Evolutionary conservation across 2,113 vertebrate genomes (phyloP).

Genomic region (Alosa alosa): DNA sequence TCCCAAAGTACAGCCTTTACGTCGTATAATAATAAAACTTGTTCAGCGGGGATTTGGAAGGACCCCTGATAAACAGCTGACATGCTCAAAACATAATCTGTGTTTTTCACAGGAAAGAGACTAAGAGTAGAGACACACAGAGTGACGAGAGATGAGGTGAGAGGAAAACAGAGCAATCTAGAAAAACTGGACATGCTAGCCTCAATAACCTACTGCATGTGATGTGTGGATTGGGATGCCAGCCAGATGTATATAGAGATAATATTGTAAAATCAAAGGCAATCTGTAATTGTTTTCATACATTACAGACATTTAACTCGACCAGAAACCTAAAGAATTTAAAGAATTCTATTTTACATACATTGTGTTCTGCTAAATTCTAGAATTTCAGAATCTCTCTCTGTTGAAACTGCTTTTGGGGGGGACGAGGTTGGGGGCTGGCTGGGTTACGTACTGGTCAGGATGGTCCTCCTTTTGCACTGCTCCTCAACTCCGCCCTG

Average conservation of each 20-base stretch:
- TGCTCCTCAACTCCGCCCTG: conserved; percentile 95
- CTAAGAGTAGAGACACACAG: background rate
- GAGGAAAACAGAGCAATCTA: background rate
- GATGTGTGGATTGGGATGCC: too few relatives aligned
- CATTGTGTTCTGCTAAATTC: too few relatives aligned
- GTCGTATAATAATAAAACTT: conserved; percentile 56
- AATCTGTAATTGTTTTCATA: too few relatives aligned
- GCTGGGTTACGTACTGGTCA: conserved; percentile 78
- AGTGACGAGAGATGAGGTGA: background rate
- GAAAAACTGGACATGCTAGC: too few relatives aligned
- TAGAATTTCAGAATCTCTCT: too few relatives aligned
- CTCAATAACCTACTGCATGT: too few relatives aligned
- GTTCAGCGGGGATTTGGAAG: conserved; percentile 37
- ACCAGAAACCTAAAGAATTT: too few relatives aligned
- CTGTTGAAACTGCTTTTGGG: background rate
- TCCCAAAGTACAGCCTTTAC: conserved; percentile 23
- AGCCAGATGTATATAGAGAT: too few relatives aligned
- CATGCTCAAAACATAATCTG: conserved; percentile 58
- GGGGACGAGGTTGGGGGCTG: background rate
- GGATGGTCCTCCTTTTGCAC: conserved; percentile 90
- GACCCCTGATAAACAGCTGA: conserved; percentile 57
- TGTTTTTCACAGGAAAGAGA: conserved; percentile 26
- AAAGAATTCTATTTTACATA: too few relatives aligned
- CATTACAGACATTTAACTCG: too few relatives aligned
- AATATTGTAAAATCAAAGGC: too few relatives aligned